phyloP scores from a whole-genome alignment of 2,113 vertebrate genomes.

The Clarias magur region DNA sequence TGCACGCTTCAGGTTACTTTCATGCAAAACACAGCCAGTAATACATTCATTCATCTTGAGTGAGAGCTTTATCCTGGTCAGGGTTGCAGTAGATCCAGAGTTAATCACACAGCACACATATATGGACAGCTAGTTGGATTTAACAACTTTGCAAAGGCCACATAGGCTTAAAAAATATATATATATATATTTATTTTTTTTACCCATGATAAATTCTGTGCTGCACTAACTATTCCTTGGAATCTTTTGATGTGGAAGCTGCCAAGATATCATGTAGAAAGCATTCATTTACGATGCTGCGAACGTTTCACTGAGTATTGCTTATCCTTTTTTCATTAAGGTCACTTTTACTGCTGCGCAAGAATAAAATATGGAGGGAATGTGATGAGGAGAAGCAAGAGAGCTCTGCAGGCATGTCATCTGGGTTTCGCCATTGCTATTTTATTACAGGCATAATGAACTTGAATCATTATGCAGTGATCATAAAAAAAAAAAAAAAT shows the following conservation, averaged over 20 bases:
- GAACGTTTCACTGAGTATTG: not conserved
- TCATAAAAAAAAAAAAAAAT: not conserved
- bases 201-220: not conserved
- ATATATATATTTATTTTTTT: not conserved
- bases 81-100: not conserved
- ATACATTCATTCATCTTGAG: not conserved
- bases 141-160: not conserved
- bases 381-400: not conserved
- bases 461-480: not conserved
- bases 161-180: not conserved
- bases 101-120: not conserved
- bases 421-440: not conserved
- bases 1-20: not conserved
- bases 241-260: not conserved
- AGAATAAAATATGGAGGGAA: not conserved
- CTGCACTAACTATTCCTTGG: not conserved
- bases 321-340: constrained; percentile 3
- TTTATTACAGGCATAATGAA: constrained; percentile 8
- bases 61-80: not conserved
- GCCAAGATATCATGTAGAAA: constrained; percentile 16
- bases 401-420: not conserved
- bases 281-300: not conserved
- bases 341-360: constrained; percentile 1
- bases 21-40: not conserved
- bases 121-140: not conserved